phyloP scores from a whole-genome alignment of 2,113 vertebrate genomes.

The Camelus bactrianus region DNA sequence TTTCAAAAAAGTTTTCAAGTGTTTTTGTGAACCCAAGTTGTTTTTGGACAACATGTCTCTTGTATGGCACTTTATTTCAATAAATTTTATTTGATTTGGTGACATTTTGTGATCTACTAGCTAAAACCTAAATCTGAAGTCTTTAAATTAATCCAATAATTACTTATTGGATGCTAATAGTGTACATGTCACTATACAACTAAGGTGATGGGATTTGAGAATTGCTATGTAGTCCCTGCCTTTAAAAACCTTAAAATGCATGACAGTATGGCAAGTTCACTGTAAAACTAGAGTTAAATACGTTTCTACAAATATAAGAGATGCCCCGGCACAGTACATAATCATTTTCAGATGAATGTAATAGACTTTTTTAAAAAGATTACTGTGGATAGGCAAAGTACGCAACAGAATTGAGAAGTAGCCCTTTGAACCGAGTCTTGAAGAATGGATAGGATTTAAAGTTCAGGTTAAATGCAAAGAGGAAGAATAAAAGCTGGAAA shows the following conservation, averaged over 20 bases:
- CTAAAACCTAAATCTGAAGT: slow-evolving; percentile 34
- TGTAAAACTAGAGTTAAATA: slow-evolving; percentile 46
- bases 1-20: neutral
- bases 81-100: slow-evolving; percentile 57
- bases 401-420: slow-evolving; percentile 41
- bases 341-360: slow-evolving; percentile 47
- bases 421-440: neutral
- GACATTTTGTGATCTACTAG: slow-evolving; percentile 45
- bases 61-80: neutral
- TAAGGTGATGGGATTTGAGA: slow-evolving; percentile 27
- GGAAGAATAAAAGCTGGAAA: slow-evolving; percentile 48
- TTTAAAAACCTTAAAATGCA: slow-evolving; percentile 50
- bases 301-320: slow-evolving; percentile 48
- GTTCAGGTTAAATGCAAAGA: slow-evolving; percentile 40
- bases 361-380: slow-evolving; percentile 10
- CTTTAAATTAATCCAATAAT: slow-evolving; percentile 9
- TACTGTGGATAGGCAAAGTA: slow-evolving; percentile 10
- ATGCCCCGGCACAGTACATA: neutral
- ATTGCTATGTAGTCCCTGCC: slow-evolving; percentile 2
- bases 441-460: slow-evolving; percentile 47
- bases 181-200: neutral
- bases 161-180: neutral
- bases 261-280: slow-evolving; percentile 1
- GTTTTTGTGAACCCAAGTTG: neutral
- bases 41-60: slow-evolving; percentile 7